phyloP scores from a whole-genome alignment of 2,888 invertebrate species.

The Cryptocephalus moraei region DNA sequence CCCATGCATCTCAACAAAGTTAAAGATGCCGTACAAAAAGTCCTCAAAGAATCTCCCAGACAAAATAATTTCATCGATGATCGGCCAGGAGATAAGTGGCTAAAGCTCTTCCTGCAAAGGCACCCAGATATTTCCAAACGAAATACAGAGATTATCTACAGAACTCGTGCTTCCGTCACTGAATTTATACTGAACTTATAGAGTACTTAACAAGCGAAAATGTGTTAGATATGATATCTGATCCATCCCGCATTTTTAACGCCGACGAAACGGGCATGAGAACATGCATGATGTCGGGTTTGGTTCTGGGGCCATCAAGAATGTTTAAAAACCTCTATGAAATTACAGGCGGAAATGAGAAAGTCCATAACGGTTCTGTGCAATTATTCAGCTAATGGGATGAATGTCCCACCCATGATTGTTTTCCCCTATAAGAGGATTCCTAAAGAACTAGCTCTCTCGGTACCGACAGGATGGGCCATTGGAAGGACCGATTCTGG shows the following conservation, averaged over 20 bases:
- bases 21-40: background rate
- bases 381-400: background rate
- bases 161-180: background rate
- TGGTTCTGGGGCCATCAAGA: no score
- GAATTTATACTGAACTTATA: background rate
- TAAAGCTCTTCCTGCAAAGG: background rate
- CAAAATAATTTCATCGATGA: background rate
- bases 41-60: background rate
- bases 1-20: background rate
- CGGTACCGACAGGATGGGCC: conserved; percentile 1
- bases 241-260: background rate
- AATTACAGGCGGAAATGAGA: no score
- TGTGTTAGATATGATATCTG: background rate
- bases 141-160: background rate
- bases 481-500: conserved; percentile 4
- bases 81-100: background rate
- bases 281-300: no score
- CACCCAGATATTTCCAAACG: background rate
- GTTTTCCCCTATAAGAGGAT: background rate
- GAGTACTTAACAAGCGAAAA: background rate
- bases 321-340: no score
- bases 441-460: background rate
- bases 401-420: background rate
- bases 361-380: background rate
- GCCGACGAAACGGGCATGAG: background rate